Evolutionary conservation across 2,113 vertebrate species (phyloP).

Genomic region (Amphiprion ocellaris): DNA sequence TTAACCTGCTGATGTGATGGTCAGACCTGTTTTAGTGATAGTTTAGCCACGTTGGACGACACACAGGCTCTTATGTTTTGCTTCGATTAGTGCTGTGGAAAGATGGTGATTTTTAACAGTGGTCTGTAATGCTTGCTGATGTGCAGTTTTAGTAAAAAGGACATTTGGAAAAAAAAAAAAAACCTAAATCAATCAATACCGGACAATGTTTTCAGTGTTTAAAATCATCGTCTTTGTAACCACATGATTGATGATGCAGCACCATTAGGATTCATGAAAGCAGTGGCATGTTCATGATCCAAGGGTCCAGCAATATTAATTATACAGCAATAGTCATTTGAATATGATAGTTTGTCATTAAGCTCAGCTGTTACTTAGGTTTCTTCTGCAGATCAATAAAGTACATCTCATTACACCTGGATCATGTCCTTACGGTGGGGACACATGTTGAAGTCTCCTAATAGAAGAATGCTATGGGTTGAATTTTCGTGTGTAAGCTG

Average conservation of each 20-base stretch:
- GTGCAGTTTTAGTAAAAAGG: constrained; percentile 63
- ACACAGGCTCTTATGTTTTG: constrained; percentile 71
- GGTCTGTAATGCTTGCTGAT: constrained; percentile 68
- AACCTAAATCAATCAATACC: constrained; percentile 20
- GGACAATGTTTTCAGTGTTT: constrained; percentile 59
- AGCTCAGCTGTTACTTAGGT: constrained; percentile 64
- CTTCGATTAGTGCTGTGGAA: constrained; percentile 70
- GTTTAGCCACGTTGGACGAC: constrained; percentile 66
- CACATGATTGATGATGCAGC: constrained; percentile 49
- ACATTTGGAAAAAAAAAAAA: constrained; percentile 18
- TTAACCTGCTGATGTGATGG: constrained; percentile 80
- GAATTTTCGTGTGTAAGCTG: constrained; percentile 20
- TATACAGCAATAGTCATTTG: constrained; percentile 81
- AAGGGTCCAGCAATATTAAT: constrained; percentile 82
- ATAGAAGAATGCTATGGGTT: constrained; percentile 18
- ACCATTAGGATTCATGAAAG: constrained; percentile 50
- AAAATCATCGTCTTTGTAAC: constrained; percentile 59
- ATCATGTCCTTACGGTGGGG: constrained; percentile 49
- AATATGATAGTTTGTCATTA: constrained; percentile 62
- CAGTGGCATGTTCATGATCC: constrained; percentile 65
- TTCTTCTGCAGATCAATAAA: constrained; percentile 55
- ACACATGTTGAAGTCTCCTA: constrained; percentile 2
- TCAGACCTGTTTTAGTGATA: constrained; percentile 71
- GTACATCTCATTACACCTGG: constrained; percentile 66
- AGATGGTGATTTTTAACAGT: constrained; percentile 71